These are phyloP conservation scores for Hypsibius dujardini DNA, from an alignment of 1,140 invertebrate genomes.

Conservation along the genomic window DNA sequence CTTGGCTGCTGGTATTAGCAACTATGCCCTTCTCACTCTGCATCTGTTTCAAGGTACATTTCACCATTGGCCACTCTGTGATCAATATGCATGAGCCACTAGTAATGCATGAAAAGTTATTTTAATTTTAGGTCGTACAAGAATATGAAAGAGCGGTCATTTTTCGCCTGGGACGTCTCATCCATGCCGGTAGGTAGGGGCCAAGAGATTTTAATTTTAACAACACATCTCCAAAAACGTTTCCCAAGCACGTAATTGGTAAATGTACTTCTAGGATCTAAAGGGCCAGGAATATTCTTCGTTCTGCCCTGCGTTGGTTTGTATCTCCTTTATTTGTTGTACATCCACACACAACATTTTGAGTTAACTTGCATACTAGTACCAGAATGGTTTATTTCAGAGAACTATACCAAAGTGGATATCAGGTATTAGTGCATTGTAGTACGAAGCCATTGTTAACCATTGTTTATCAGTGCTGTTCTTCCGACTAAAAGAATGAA, in stretches of 20 bases:
- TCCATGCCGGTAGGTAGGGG: conserved; percentile 38
- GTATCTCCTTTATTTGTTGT: not conserved
- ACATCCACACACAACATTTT: not conserved
- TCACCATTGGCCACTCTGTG: not conserved
- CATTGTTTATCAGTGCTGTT: not conserved
- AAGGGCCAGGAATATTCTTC: conserved; percentile 55
- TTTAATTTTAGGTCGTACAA: conserved; percentile 53
- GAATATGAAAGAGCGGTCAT: conserved; percentile 78
- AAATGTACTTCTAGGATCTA: not conserved
- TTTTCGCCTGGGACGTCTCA: conserved; percentile 61
- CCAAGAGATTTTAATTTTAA: not conserved
- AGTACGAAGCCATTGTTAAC: not conserved
- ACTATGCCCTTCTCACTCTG: conserved; percentile 11
- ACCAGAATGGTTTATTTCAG: not conserved
- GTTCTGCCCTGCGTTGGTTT: conserved; percentile 72
- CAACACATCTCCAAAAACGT: not conserved
- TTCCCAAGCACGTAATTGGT: too few species aligned
- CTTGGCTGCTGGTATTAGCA: conserved; percentile 4
- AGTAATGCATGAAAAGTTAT: not conserved
- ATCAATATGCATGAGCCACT: not conserved
- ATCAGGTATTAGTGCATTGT: not conserved
- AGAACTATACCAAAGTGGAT: conserved; percentile 18
- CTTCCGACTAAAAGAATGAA: not conserved
- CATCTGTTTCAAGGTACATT: conserved; percentile 16
- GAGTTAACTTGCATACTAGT: not conserved